Base-by-base conservation (phyloP, 2,888 invertebrate species). In the Caenorhabditis macrosperma region DNA sequence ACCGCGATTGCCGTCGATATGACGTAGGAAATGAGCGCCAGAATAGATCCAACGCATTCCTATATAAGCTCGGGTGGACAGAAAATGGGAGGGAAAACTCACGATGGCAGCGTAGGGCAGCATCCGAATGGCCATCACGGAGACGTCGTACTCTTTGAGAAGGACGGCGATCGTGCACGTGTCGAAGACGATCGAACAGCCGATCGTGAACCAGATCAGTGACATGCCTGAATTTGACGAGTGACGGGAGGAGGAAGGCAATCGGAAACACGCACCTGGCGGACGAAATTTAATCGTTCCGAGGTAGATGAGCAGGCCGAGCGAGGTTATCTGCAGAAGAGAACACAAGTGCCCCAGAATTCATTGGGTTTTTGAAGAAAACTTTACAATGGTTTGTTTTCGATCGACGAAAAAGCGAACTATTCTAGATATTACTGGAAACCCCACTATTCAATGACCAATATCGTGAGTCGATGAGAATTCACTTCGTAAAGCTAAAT, bases 161-260 rank as follows among this genome's bases (percentile, higher is more conserved):
- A 79, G 69, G 12, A 79, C 54, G 1, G 72, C 57, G 10, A 75
- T 75, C 33, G 75, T 75, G 22, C 50, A 74, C 10, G 75, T 59
- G 17, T 79, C 79, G 38, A 75, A 79, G 15, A 79, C 38, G 9
- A 79, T 59, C 2, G 79, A 68, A 30, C 63, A 54, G 5, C 64
- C 69, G 22, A 79, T 75, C 1, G 79, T 69, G 59, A 75, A 69
- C 79, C 79, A 79, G 9, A 79, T 75, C 24, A 79, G 35, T 28
- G 79, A 79, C 33, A 64, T 75, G 52, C 79, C 78, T 78, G 44
- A 17, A 71, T 41, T 54, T 28, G 28, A 1, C 22, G 5, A 44
- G n/a, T n/a, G 26, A 59, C 17, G 26, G 28, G 17, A 7, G n/a
- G 15, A 6, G 12, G 22, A 55, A 20, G 17, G 10, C 6, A 24